Evolutionary conservation across 1,140 invertebrate genomes (phyloP), one percentile per base, ranked within the genome.

Genomic region (Drosophila hydei): DNA sequence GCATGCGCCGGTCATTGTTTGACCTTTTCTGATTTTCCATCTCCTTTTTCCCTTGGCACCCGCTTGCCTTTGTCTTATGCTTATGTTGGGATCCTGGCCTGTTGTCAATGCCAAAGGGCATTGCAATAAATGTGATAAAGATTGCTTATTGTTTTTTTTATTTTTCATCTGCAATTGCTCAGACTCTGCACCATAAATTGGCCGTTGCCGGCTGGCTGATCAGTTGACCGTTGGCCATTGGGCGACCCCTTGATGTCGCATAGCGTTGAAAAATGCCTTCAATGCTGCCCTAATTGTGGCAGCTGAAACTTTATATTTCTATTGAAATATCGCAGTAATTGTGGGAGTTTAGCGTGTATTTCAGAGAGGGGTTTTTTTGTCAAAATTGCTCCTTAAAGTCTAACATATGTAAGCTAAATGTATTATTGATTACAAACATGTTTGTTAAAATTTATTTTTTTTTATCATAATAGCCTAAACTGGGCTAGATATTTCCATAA

Each of bases 111-210:
- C 51, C 50, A 77, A 72, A 71, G 83, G 75, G 38, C 83, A 83
- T 83, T 76, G 78, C 78, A 88, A 83, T 88, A 88, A 88, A 88
- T 89, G 79, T 76, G 78, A 89, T 87, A 88, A 83, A 88, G 72
- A 88, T 88, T 88, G 77, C 72, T 72, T 72, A 81, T 77, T 87
- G 77, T 81, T 55, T 68, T 30, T 18, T 58, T 54, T 69, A 12
- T 71, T 47, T 83, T 58, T 36, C 67, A 67, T 52, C 60, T 43
- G 67, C 78, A 76, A 79, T 79, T 89, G 79, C 75, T 68, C 55
- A 65, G 68, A 78, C 51, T 72, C 54, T 62, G 40, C 63, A 75
- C 75, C 75, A 88, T 88, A 88, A 88, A 88, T 88, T 74, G 75
- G 45, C 77, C 64, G 16, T 67, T 58, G 60, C 52, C 68, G 50